Evolutionary conservation across 2,113 vertebrate species (phyloP).

Genomic region (Podiceps cristatus): DNA sequence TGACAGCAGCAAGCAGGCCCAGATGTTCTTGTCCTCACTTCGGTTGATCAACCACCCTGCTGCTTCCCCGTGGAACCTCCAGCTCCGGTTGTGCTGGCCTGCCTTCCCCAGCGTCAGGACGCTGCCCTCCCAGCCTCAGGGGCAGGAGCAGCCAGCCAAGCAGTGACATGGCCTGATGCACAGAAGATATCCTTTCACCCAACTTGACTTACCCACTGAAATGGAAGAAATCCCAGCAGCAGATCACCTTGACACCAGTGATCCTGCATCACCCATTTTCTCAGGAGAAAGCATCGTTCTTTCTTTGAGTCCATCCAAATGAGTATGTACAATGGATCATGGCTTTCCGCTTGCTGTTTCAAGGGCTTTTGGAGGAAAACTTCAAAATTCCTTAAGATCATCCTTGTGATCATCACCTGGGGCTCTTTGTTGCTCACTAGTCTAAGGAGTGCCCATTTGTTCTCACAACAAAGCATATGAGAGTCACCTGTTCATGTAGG

Average conservation of each 20-base stretch:
- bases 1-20: background rate
- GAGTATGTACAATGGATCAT: background rate
- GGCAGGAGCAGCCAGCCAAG: background rate
- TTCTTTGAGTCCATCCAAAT: background rate
- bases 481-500: background rate
- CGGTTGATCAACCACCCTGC: background rate
- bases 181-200: background rate
- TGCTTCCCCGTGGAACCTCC: background rate
- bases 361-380: background rate
- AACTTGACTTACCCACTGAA: background rate
- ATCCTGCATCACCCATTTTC: background rate
- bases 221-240: background rate
- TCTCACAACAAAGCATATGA: background rate
- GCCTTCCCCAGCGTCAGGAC: accelerated
- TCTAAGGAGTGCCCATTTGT: background rate
- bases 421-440: background rate
- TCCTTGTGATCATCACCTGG: background rate
- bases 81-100: background rate
- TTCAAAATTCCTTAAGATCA: background rate
- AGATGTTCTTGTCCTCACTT: background rate
- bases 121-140: background rate
- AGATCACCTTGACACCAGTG: background rate
- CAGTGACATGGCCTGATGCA: background rate
- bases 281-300: background rate
- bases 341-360: background rate